Percentiles rank a stretch among this genome's conserved stretches.
These are phyloP conservation scores for Leucopternis melanops DNA, from an alignment of 2,113 vertebrate species.

Conservation along the genomic window DNA sequence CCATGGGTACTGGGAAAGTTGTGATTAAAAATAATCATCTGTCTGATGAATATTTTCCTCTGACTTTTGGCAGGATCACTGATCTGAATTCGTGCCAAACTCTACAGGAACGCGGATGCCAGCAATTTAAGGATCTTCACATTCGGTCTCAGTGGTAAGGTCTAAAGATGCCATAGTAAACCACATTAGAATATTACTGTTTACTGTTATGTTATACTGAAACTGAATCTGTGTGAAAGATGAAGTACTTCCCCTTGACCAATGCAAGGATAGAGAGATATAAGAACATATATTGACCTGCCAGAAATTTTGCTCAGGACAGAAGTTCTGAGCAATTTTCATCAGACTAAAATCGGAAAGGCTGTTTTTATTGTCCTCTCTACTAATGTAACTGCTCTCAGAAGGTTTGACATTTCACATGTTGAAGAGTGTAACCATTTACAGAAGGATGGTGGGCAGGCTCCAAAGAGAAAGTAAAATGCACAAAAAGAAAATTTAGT, in stretches of 20 bases:
- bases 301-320: not conserved
- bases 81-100: conserved; percentile 50
- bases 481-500: not conserved
- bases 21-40: conserved; percentile 64
- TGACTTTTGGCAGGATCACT: conserved; percentile 71
- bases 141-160: conserved; percentile 64
- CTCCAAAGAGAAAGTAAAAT: not conserved
- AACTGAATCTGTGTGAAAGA: not conserved
- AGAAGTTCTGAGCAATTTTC: conserved; percentile 9
- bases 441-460: not conserved
- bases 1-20: not conserved
- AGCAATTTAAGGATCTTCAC: conserved; percentile 66
- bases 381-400: not conserved
- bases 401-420: not conserved
- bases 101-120: conserved; percentile 57
- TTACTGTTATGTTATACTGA: not conserved
- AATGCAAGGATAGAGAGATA: not conserved
- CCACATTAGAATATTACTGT: not conserved
- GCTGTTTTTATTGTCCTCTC: not conserved
- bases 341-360: not conserved
- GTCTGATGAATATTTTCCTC: conserved; percentile 65
- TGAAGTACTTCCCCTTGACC: not conserved
- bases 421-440: not conserved
- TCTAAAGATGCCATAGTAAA: conserved; percentile 34
- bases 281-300: not conserved